These are phyloP conservation scores for Thaumetopoea pityocampa DNA, from an alignment of 1,140 invertebrate genomes.

Conservation along the genomic window DNA sequence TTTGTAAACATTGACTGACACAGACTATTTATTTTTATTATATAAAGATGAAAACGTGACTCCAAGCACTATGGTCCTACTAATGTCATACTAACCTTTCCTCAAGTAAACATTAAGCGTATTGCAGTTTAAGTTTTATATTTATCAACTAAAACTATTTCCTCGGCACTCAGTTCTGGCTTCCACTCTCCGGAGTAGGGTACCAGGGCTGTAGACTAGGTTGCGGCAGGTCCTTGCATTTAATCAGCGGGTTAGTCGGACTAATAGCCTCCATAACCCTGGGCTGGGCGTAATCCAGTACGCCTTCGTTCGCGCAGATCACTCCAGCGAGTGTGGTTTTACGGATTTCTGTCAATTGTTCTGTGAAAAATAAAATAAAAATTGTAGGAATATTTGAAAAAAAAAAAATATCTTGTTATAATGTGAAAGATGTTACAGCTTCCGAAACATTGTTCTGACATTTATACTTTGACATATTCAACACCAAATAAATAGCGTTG, in stretches of 20 bases:
- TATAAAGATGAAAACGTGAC: too few species aligned
- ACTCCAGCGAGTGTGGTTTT: slow-evolving; percentile 89
- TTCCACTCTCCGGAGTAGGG: slow-evolving; percentile 1
- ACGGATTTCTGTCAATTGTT: slow-evolving; percentile 90
- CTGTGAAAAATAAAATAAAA: slow-evolving; percentile 49
- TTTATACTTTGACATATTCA: too few species aligned
- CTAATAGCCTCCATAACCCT: slow-evolving; percentile 83
- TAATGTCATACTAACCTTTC: too few species aligned
- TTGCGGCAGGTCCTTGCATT: slow-evolving; percentile 78
- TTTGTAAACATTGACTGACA: too few species aligned
- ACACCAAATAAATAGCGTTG: too few species aligned
- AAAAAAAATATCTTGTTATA: too few species aligned
- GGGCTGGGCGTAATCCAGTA: slow-evolving; percentile 83
- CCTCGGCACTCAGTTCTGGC: neutral
- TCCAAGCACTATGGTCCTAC: too few species aligned
- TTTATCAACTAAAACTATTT: neutral
- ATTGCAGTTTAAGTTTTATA: neutral
- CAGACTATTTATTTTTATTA: too few species aligned
- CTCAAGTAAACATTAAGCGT: too few species aligned
- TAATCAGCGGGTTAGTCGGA: slow-evolving; percentile 78
- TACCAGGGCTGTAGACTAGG: slow-evolving; percentile 79
- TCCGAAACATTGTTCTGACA: too few species aligned
- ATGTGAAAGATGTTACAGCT: too few species aligned
- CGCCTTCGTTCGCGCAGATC: slow-evolving; percentile 93
- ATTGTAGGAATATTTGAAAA: slow-evolving; percentile 28